Evolutionary conservation across 2,113 vertebrate species (phyloP), one percentile per base, ranked within the genome.

Genomic region (Zosterops lateralis): DNA sequence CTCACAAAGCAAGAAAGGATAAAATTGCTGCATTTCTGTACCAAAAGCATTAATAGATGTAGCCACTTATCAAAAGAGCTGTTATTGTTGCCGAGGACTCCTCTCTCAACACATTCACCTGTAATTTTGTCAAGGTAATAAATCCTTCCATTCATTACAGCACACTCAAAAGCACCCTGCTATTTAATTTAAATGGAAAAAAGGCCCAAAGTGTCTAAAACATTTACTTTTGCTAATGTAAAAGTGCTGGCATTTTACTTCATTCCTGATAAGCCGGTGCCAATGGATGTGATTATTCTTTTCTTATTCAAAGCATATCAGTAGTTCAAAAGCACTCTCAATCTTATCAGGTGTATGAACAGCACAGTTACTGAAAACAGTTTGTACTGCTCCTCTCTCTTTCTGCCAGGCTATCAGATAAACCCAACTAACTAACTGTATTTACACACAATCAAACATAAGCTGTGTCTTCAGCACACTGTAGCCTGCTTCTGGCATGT

Each of bases 251-350:
- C 96, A 98, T 98, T 98, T 98, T 97, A 95, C 97, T 97, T 97
- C 95, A 92, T 92, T 97, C 95, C 95, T 19, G 98, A 98, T 98
- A 98, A 98, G 98, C 97, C 61, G 50, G 97, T 98, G 97, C 98
- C 98, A 98, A 97, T 89, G 94, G 97, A 97, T 97, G 97, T 97
- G 98, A 98, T 98, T 98, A 98, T 98, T 97, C 98, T 97, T 98
- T 98, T 97, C 98, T 98, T 98, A 98, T 98, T 98, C 98, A 98
- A 97, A 98, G 97, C 96, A 60, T 98, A 98, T 98, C 98, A 98
- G 97, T 97, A 96, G 97, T 97, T 97, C 48, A 92, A 98, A 98
- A 98, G 98, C 98, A 97, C 97, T 97, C 96, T 97, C 97, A 95
- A 97, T 97, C 98, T 98, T 98, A 98, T 98, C 98, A 97, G 97